Percentiles rank a stretch among this genome's conserved stretches.
Evolutionary conservation across 2,797 vertebrate species (phyloP).

Genomic region (Tapirus indicus): DNA sequence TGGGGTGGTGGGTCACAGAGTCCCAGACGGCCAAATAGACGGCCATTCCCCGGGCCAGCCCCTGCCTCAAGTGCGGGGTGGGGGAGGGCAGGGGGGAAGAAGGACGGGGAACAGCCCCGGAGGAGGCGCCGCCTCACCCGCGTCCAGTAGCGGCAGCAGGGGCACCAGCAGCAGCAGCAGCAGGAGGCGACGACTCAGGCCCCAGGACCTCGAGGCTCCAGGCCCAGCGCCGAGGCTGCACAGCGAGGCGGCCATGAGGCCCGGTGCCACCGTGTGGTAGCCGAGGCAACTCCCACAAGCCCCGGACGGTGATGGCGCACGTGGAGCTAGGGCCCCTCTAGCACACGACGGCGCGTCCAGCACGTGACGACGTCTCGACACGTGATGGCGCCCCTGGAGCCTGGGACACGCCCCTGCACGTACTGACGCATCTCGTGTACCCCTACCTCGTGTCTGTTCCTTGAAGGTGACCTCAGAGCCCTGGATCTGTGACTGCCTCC

Average conservation of each 20-base stretch:
- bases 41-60: no score
- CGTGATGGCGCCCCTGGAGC: background rate
- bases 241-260: background rate
- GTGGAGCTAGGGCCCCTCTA: background rate
- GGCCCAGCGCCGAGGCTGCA: fast-evolving
- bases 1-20: no score
- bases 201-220: no score
- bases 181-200: background rate
- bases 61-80: no score
- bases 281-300: fast-evolving
- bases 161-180: background rate
- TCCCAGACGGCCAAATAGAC: background rate
- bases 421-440: fast-evolving
- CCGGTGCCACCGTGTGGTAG: background rate
- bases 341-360: background rate
- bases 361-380: background rate
- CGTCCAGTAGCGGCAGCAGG: background rate
- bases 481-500: background rate
- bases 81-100: fast-evolving
- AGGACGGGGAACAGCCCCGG: fast-evolving
- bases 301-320: background rate
- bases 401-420: fast-evolving
- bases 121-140: background rate
- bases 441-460: fast-evolving
- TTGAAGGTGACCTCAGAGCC: background rate